Evolutionary conservation across 2,797 vertebrate genomes (phyloP).

Genomic region (Sphenopsis melanotis): DNA sequence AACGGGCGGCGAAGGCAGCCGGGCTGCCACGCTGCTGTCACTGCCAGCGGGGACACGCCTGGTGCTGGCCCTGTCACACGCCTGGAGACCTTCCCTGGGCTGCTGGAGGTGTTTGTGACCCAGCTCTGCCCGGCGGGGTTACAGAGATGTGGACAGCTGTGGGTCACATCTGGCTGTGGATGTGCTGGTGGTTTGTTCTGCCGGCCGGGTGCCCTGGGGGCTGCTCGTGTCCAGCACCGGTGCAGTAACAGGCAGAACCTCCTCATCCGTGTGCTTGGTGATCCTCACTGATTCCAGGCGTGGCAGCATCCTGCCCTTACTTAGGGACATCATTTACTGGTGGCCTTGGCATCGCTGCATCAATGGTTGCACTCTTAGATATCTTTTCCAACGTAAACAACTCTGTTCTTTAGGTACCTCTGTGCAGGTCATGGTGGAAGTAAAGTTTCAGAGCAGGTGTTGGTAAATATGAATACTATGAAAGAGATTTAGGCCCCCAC

Average conservation of each 20-base stretch:
- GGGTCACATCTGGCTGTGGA: accelerated
- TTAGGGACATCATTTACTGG: not conserved
- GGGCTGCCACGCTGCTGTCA: not conserved
- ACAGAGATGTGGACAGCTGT: accelerated
- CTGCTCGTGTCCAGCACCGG: not conserved
- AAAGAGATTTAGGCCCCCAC: not conserved
- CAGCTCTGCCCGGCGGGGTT: not conserved
- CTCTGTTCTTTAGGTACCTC: not conserved
- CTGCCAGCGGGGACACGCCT: accelerated
- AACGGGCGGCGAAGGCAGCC: not conserved
- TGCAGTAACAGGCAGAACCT: not conserved
- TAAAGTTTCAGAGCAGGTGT: not conserved
- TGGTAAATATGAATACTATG: not conserved
- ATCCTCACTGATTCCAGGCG: not conserved
- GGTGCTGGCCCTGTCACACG: accelerated
- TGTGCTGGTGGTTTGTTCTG: not conserved
- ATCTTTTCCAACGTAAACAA: not conserved
- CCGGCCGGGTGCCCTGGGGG: not conserved
- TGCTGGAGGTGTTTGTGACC: not conserved
- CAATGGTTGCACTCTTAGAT: not conserved
- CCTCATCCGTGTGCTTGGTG: not conserved
- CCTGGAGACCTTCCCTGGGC: not conserved
- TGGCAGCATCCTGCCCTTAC: not conserved
- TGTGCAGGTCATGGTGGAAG: not conserved
- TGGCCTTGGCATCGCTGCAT: accelerated